Base-by-base conservation (phyloP, 2,797 vertebrate species). In the Pterois miles region DNA sequence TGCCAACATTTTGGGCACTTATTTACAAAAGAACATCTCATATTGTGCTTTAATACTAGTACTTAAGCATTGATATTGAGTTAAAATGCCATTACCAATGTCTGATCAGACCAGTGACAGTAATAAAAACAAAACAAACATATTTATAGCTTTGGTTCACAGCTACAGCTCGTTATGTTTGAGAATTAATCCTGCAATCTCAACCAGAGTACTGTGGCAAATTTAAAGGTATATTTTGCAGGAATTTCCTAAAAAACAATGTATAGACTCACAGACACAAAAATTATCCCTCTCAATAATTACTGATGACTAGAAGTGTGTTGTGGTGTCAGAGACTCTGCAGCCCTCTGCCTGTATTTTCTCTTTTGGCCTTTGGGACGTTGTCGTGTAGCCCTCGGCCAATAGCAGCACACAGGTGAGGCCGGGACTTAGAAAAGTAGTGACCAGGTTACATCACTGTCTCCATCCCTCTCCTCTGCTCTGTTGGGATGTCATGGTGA, bases 1-100 rank as follows among this genome's bases (percentile, higher is more conserved):
- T 80, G 66, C 56, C 62, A 57, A 69, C 14, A 40, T 80, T 81
- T 76, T 33, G 25, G 78, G 76, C 79, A 79, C 64, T 22, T 52
- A 53, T 82, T 78, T 77, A 67, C 1, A 1, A 62, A 84, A 80
- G 46, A 46, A 59, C 34, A 16, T 25, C 65, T 76, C 22, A 38
- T 40, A 59, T 69, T 50, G 23, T 25, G 43, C 46, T 46, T 74
- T 72, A 57, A 40, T 27, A 16, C 20, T n/a, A 81, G n/a, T 62
- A 56, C 64, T 69, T 78, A 12, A 52, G 27, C 63, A 53, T 78
- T 53, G 20, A n/a, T 72, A 54, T 40, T 38, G 38, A 75, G 38
- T 73, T 71, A 6, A 36, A 58, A 81, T 62, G 29, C 52, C 57
- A 66, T 65, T 78, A 27, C 5, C 1, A 46, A 27, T 66, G 48